These are phyloP conservation scores for Cardiocondyla obscurior DNA, from an alignment of 1,140 invertebrate genomes.

Conservation along the genomic window DNA sequence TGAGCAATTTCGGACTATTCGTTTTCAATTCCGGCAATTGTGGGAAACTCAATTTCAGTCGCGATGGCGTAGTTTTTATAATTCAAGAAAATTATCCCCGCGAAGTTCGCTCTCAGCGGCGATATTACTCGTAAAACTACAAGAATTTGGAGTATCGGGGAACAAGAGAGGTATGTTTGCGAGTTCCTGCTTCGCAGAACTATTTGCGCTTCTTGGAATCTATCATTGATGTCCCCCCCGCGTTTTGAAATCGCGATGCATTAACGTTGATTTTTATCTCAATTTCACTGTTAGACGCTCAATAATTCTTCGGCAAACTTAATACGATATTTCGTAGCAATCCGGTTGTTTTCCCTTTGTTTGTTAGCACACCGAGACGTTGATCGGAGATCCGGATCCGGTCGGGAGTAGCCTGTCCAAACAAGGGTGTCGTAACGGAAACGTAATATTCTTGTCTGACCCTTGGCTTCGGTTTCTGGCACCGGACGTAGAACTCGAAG, in stretches of 20 bases:
- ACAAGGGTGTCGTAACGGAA: slow-evolving; percentile 21
- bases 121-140: background rate
- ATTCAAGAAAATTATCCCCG: background rate
- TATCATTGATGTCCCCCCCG: background rate
- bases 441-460: slow-evolving; percentile 3
- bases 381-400: slow-evolving; percentile 28
- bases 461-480: background rate
- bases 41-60: background rate
- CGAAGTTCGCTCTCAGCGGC: too few relatives aligned
- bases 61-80: background rate
- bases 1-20: background rate
- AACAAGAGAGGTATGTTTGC: background rate
- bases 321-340: background rate
- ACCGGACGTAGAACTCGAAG: background rate
- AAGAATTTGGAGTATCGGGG: background rate
- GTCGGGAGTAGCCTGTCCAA: background rate
- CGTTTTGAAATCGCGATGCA: background rate
- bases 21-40: slow-evolving; percentile 11
- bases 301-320: background rate
- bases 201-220: background rate
- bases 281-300: background rate
- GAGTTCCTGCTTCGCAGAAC: background rate
- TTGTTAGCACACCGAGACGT: slow-evolving; percentile 6
- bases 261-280: slow-evolving; percentile 9
- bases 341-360: background rate